phyloP scores from a whole-genome alignment of 2,888 invertebrate species.

The Synanthedon vespiformis region DNA sequence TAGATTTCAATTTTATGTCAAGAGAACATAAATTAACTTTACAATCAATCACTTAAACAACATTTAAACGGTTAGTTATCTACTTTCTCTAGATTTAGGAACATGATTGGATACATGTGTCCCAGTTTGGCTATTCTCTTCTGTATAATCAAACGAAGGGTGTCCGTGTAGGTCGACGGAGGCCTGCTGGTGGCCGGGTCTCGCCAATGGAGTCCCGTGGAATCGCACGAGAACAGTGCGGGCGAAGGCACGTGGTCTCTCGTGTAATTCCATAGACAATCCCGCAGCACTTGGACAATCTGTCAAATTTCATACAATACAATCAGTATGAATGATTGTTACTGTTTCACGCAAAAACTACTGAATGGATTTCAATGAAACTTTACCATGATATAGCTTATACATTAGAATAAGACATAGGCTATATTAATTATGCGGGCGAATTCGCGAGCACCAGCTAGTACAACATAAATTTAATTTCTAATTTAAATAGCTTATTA shows the following conservation, averaged over 20 bases:
- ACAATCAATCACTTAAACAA: no score
- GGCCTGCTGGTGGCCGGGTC: conserved; percentile 79
- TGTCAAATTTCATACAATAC: conserved; percentile 23
- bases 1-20: no score
- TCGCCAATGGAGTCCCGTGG: conserved; percentile 80
- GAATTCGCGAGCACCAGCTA: no score
- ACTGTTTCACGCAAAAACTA: no score
- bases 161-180: conserved; percentile 81
- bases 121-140: conserved; percentile 83
- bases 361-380: no score
- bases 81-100: conserved; percentile 56
- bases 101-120: conserved; percentile 82
- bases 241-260: conserved; percentile 91
- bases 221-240: conserved; percentile 78
- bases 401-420: no score
- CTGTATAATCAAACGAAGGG: conserved; percentile 81
- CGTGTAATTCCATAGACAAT: conserved; percentile 91
- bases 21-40: no score
- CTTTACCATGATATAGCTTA: no score
- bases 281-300: conserved; percentile 84
- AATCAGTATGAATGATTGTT: no score
- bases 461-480: no score
- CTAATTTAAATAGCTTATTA: no score
- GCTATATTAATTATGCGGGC: no score
- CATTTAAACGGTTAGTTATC: background rate